Base-by-base conservation (phyloP, 2,888 invertebrate species). In the Leucoma salicis region DNA sequence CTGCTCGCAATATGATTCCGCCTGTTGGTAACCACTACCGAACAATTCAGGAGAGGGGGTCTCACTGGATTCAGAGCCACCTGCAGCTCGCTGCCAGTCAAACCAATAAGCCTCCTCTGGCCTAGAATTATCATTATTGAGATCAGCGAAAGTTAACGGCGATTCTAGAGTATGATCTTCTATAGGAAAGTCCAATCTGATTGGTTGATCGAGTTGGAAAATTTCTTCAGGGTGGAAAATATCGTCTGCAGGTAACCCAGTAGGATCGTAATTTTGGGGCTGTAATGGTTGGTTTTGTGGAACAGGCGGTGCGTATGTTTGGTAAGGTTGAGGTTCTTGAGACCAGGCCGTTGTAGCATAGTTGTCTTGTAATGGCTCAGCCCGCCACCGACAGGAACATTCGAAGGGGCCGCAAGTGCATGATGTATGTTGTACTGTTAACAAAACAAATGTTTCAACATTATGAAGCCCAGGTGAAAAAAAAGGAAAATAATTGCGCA, bases 211-310 rank as follows among this genome's bases (percentile, higher is more conserved):
- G 44, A 94, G 77, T 70, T 94, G 94, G 77, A 95, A 95, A 50
- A 95, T 94, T 74, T 95, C 94, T 67, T 94, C 94, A 0, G 95
- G 94, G 66, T 94, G 94, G 70, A 94, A 94, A 15, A 94, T 86
- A 63, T 95, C 94, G 29, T 92, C 91, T 0, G 92, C 87, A 32
- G 93, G 91, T 14, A 93, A 83, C 0, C 90, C 80, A 0, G 91
- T 84, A 39, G 93, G 92, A 60, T 94, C 93, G 80, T 92, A 92
- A 14, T 89, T 80, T 27, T 86, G 85, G 41, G 47, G 82, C 40
- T 70, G 83, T 16, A 82, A 84, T 6, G 88, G 66, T 7, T 81
- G 76, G 2, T 75, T 64, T 12, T 75, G 66, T 1, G 70, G 71
- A 1, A 62, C 61, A 12, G 74, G 67, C 0, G 78, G 73, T 36